Base-by-base conservation (phyloP, 2,113 vertebrate species). In the Raja brachyura region DNA sequence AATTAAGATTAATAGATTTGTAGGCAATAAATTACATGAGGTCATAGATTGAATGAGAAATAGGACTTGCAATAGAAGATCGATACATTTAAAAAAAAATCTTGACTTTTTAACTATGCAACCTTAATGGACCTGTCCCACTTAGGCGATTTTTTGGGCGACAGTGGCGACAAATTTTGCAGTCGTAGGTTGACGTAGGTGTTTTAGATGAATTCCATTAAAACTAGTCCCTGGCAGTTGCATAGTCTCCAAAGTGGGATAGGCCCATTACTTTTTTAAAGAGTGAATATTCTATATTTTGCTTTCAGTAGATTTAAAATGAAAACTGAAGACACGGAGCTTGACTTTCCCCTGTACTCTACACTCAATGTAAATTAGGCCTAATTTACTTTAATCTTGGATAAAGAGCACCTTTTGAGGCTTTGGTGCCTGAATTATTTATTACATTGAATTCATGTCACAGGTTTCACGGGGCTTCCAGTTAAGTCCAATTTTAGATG, bases 81-180 rank as follows among this genome's bases (percentile, higher is more conserved):
- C 63, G 94, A 95, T 96, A 95, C 95, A 94, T 94, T 96, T 94
- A 94, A 95, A 95, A 96, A 95, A 96, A 0, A 48, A 48, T 39
- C 33, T 79, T 48, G 18, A 33, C 33, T 79, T 79, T 33, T 79
- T 20, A 8, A 79, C 1, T 16, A 31, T n/a, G 59, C 59, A 63
- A 66, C 11, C 83, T 25, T 48, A 48, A 48, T 48, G 0, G 39
- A 3, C 39, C 39, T 3, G 39, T 48, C 39, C 39, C 39, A 48
- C 39, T 48, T 48, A 48, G 39, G 39, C 3, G 39, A 48, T 48
- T 48, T 48, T 48, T 48, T 48, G 39, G 39, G 39, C 39, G 39
- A 48, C 39, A 48, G 39, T 48, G 39, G 39, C 3, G 39, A 48
- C 39, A 48, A 48, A 1, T 48, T 0, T 48, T 48, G 39, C 39